phyloP scores from a whole-genome alignment of 1,140 invertebrate species.

The Schmidtea mediterranea region DNA sequence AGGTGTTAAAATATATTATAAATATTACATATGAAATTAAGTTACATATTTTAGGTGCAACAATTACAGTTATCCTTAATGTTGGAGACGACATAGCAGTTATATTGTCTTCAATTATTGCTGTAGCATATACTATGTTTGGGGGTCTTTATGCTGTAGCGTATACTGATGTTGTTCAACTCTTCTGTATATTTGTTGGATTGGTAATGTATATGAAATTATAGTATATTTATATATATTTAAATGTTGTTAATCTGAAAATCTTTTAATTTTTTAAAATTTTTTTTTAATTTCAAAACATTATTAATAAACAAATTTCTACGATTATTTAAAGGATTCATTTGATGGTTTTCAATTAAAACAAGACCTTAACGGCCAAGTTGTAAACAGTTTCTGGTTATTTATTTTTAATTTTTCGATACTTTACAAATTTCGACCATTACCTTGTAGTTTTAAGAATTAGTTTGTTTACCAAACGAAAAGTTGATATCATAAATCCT shows the following conservation, averaged over 20 bases:
- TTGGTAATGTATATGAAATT: constrained; percentile 32
- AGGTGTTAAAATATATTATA: constrained; percentile 32
- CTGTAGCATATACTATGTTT: constrained; percentile 82
- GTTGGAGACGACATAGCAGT: constrained; percentile 69
- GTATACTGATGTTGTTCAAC: constrained; percentile 90
- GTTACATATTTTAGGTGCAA: constrained; percentile 39
- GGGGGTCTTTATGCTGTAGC: constrained; percentile 89
- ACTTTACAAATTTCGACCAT: too few species aligned
- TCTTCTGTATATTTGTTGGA: constrained; percentile 91
- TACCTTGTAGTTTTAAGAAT: too few species aligned
- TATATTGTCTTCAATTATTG: constrained; percentile 73
- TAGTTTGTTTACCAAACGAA: too few species aligned
- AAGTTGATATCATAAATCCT: too few species aligned
- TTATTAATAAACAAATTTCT: too few species aligned
- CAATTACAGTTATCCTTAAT: constrained; percentile 75
- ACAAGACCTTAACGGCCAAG: constrained; percentile 11
- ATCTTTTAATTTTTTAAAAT: too few species aligned
- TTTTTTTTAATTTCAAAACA: too few species aligned
- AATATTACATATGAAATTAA: not conserved
- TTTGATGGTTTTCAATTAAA: not conserved
- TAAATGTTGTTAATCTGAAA: too few species aligned
- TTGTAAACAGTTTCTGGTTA: too few species aligned
- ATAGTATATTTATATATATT: constrained; percentile 1
- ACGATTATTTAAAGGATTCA: not conserved
- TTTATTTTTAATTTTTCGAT: too few species aligned